phyloP scores from a whole-genome alignment of 1,140 invertebrate species.

The Pectinophora gossypiella region DNA sequence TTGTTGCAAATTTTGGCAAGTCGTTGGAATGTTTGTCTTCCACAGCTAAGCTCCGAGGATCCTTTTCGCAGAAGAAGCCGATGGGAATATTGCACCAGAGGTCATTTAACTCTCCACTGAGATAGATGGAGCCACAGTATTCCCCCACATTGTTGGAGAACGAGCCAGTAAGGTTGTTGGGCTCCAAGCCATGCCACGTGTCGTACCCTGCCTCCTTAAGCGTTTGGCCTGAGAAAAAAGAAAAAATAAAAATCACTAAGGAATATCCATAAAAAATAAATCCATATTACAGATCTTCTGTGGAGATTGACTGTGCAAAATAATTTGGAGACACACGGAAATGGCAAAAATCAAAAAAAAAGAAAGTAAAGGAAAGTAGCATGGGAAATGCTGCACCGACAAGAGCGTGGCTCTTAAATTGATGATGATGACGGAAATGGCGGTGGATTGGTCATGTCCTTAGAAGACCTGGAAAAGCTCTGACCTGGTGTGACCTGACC shows the following conservation, averaged over 20 bases:
- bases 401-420: too few relatives aligned
- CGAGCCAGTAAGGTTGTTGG: slow-evolving; percentile 23
- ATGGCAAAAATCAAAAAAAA: too few relatives aligned
- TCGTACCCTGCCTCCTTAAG: slow-evolving; percentile 39
- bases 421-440: too few relatives aligned
- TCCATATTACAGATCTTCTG: too few relatives aligned
- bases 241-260: background rate
- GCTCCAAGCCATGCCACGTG: slow-evolving; percentile 30
- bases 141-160: slow-evolving; percentile 5
- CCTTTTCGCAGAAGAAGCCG: slow-evolving; percentile 15
- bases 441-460: background rate
- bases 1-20: too few relatives aligned
- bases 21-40: slow-evolving; percentile 4
- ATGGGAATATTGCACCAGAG: background rate
- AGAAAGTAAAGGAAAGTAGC: too few relatives aligned
- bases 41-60: slow-evolving; percentile 1
- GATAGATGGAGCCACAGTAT: slow-evolving; percentile 11
- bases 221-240: slow-evolving; percentile 27
- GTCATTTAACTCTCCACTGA: slow-evolving; percentile 9
- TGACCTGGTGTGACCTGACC: too few relatives aligned
- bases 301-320: too few relatives aligned
- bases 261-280: too few relatives aligned
- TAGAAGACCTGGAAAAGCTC: background rate
- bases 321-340: too few relatives aligned
- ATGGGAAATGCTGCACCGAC: too few relatives aligned